Conservation (phyloP, 2,113 vertebrate species). For the Nannospalax galili region DNA sequence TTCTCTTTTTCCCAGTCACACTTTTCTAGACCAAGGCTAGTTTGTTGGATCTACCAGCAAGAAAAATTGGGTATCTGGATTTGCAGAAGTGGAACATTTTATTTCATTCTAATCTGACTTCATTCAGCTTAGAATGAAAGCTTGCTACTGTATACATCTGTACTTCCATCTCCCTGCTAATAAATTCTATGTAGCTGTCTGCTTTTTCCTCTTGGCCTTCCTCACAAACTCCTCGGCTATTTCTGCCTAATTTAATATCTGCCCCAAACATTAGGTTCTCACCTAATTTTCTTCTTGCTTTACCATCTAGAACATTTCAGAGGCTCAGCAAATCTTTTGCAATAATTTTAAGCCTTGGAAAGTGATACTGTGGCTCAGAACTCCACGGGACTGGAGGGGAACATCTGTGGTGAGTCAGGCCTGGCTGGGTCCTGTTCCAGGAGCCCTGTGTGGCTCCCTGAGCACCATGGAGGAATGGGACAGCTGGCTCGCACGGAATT, state of each 20-base stretch:
- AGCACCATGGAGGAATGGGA: slow-evolving; percentile 48
- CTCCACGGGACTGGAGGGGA: background rate
- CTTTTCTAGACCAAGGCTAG: slow-evolving; percentile 24
- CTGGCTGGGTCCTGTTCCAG: background rate
- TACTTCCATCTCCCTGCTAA: background rate
- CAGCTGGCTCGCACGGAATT: slow-evolving; percentile 68
- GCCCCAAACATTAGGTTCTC: background rate
- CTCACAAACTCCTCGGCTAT: background rate
- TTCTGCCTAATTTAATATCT: background rate
- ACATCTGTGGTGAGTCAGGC: slow-evolving; percentile 69
- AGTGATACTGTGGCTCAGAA: slow-evolving; percentile 53
- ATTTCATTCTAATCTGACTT: slow-evolving; percentile 29
- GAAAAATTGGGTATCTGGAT: slow-evolving; percentile 16
- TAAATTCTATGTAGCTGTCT: background rate
- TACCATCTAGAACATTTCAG: background rate
- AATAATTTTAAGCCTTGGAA: slow-evolving; percentile 52
- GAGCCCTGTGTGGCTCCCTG: slow-evolving; percentile 59
- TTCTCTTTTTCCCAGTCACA: background rate
- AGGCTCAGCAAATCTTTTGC: slow-evolving; percentile 34
- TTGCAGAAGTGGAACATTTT: slow-evolving; percentile 39
- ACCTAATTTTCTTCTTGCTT: slow-evolving; percentile 58
- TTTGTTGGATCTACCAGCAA: slow-evolving; percentile 12
- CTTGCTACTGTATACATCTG: background rate
- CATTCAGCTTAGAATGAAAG: background rate
- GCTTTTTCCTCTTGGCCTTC: background rate